These are phyloP conservation scores for Gobionotothen gibberifrons DNA, from an alignment of 2,797 vertebrate genomes.

Conservation along the genomic window DNA sequence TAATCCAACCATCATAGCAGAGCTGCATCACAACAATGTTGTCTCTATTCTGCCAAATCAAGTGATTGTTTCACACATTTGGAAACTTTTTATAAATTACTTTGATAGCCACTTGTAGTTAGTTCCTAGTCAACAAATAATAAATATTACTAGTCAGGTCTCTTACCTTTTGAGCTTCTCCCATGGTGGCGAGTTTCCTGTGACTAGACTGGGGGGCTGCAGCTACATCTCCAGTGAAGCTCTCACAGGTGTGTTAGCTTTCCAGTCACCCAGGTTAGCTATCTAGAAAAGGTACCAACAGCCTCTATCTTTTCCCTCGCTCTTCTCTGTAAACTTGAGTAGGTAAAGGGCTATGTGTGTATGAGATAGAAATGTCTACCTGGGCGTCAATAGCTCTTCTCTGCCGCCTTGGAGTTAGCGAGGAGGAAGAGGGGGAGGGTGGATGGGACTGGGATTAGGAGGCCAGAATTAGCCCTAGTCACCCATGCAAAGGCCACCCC, in stretches of 20 bases:
- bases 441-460: constrained; percentile 83
- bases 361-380: constrained; percentile 63
- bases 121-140: neutral
- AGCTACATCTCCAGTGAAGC: constrained; percentile 81
- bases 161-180: constrained; percentile 91
- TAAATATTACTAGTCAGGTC: constrained; percentile 31
- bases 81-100: neutral
- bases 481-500: constrained; percentile 75
- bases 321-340: constrained; percentile 31
- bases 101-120: neutral
- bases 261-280: constrained; percentile 49
- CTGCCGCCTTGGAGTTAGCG: constrained; percentile 50
- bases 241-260: constrained; percentile 54
- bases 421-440: constrained; percentile 71
- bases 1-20: constrained; percentile 7
- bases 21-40: constrained; percentile 4
- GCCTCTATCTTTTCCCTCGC: constrained; percentile 9
- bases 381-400: constrained; percentile 63
- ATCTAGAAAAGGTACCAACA: constrained; percentile 14
- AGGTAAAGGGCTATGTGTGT: constrained; percentile 38
- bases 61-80: neutral
- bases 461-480: constrained; percentile 88
- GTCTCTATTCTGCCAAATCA: neutral
- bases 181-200: constrained; percentile 83
- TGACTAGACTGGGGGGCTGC: constrained; percentile 61